Conservation (phyloP, 2,113 vertebrate genomes). For the Silurus asotus region DNA sequence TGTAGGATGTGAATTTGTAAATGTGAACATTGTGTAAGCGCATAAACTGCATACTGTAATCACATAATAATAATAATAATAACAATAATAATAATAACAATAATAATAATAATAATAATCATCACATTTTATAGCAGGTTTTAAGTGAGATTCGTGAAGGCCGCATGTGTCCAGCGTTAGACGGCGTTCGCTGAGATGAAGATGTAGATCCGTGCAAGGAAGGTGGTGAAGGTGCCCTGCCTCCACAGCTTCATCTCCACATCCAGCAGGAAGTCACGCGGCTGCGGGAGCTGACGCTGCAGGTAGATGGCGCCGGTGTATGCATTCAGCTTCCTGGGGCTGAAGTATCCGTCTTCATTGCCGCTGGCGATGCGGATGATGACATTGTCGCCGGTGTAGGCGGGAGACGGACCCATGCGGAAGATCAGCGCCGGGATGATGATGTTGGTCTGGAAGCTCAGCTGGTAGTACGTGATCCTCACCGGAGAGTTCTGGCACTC, state of each 20-base stretch:
- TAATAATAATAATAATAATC: slow-evolving; percentile 22
- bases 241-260: slow-evolving; percentile 96
- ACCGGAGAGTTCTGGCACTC: slow-evolving; percentile 86
- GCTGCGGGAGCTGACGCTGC: slow-evolving; percentile 79
- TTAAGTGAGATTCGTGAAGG: not conserved
- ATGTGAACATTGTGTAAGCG: not conserved
- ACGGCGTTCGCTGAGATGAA: slow-evolving; percentile 84
- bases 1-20: not conserved
- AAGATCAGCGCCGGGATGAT: slow-evolving; percentile 91
- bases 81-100: slow-evolving; percentile 12
- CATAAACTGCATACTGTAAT: not conserved
- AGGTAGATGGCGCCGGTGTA: slow-evolving; percentile 88
- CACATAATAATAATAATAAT: not conserved
- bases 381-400: slow-evolving; percentile 87
- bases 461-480: slow-evolving; percentile 90
- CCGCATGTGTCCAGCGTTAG: slow-evolving; percentile 51
- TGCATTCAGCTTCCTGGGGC: slow-evolving; percentile 83
- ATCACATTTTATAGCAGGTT: not conserved
- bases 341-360: slow-evolving; percentile 88
- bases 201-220: slow-evolving; percentile 88
- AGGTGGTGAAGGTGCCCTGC: slow-evolving; percentile 88
- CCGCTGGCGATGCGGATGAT: slow-evolving; percentile 83
- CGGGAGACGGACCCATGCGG: slow-evolving; percentile 89
- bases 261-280: slow-evolving; percentile 83
- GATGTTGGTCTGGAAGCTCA: slow-evolving; percentile 90